These are phyloP conservation scores for Xylophagus ater DNA, from an alignment of 2,888 invertebrate genomes.

Conservation along the genomic window DNA sequence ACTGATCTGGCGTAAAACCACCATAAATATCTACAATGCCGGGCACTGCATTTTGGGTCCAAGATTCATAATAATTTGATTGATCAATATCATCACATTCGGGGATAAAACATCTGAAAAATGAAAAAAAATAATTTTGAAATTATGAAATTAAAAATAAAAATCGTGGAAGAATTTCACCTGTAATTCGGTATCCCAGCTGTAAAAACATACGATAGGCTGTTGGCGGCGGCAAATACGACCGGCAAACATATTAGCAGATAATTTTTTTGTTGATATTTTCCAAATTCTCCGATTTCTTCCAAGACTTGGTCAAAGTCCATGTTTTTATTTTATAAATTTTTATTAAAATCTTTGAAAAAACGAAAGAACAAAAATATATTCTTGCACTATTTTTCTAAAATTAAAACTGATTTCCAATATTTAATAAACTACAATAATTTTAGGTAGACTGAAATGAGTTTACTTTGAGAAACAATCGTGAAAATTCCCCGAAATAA, in stretches of 20 bases:
- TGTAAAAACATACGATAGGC: constrained; percentile 50
- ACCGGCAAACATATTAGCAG: constrained; percentile 47
- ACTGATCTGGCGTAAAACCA: constrained; percentile 29
- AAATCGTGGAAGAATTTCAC: constrained; percentile 27
- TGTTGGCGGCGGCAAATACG: constrained; percentile 48
- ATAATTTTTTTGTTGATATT: constrained; percentile 46
- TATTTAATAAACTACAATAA: too few species aligned
- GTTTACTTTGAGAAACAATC: too few species aligned
- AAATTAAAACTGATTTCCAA: too few species aligned
- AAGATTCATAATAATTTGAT: constrained; percentile 34
- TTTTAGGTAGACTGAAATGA: too few species aligned
- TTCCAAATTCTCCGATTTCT: constrained; percentile 49
- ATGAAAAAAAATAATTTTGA: constrained; percentile 2
- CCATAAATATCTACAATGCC: constrained; percentile 27
- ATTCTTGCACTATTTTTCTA: too few species aligned
- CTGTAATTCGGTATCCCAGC: constrained; percentile 49
- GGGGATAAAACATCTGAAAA: constrained; percentile 41
- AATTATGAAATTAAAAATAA: background rate
- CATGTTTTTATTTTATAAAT: constrained; percentile 30
- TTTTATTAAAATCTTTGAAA: too few species aligned
- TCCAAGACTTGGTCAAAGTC: constrained; percentile 51
- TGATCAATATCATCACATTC: constrained; percentile 41
- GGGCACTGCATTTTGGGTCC: constrained; percentile 44
- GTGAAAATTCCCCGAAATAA: too few species aligned
- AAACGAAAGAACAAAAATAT: too few species aligned